Conservation (phyloP, 2,888 invertebrate genomes). For the Agrotis ipsilon region DNA sequence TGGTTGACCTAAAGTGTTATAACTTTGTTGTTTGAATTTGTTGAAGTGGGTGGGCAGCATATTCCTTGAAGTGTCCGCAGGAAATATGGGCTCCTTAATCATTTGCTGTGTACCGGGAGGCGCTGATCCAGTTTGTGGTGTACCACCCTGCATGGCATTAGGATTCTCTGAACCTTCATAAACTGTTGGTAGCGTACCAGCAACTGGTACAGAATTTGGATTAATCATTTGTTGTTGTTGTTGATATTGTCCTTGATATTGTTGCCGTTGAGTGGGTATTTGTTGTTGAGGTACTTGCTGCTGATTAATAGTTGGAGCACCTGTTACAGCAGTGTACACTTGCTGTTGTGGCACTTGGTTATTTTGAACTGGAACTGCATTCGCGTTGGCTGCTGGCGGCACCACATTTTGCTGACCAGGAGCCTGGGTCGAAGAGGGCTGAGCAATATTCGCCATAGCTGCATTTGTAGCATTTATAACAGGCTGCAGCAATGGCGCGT, state of each 20-base stretch:
- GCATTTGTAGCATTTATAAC: constrained; percentile 63
- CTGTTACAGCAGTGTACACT: constrained; percentile 65
- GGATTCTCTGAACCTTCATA: constrained; percentile 62
- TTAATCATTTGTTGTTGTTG: constrained; percentile 63
- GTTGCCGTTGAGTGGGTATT: constrained; percentile 63
- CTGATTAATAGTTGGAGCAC: constrained; percentile 58
- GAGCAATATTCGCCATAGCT: constrained; percentile 56
- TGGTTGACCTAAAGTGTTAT: constrained; percentile 86
- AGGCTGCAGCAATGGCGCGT: constrained; percentile 58
- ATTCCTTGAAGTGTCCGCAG: constrained; percentile 76
- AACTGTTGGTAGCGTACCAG: constrained; percentile 57
- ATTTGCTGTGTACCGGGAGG: constrained; percentile 53
- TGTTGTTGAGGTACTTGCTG: constrained; percentile 60
- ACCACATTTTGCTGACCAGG: constrained; percentile 32
- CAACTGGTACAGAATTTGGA: constrained; percentile 64
- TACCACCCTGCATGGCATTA: constrained; percentile 36
- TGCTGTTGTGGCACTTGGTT: constrained; percentile 60
- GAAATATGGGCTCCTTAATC: constrained; percentile 80
- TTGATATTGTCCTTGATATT: constrained; percentile 60
- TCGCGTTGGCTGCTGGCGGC: constrained; percentile 15
- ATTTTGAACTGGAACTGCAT: constrained; percentile 56
- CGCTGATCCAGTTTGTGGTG: constrained; percentile 15
- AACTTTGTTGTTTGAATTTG: constrained; percentile 58
- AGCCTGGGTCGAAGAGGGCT: constrained; percentile 35
- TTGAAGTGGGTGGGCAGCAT: constrained; percentile 46